Conservation (phyloP, 1,140 invertebrate species). For the Halyomorpha halys region DNA sequence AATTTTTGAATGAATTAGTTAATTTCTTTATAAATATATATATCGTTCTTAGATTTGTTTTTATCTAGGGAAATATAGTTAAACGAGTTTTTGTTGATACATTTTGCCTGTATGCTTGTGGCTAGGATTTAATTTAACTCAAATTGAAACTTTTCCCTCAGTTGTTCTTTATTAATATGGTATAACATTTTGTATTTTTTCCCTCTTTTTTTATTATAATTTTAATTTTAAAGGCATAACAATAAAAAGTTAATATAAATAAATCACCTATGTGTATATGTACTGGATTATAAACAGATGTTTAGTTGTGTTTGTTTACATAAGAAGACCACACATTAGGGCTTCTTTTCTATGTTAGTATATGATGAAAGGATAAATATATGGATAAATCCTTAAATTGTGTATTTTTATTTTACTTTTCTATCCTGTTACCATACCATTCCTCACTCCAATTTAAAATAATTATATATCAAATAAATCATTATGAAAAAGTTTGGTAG, state of each 20-base stretch:
- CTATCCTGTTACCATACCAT: no score
- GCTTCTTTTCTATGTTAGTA: slow-evolving; percentile 28
- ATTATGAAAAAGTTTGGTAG: no score
- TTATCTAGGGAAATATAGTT: slow-evolving; percentile 28
- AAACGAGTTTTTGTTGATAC: slow-evolving; percentile 24
- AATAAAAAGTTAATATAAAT: slow-evolving; percentile 8
- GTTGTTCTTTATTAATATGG: neutral
- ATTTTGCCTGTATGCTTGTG: slow-evolving; percentile 25
- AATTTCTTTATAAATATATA: slow-evolving; percentile 25
- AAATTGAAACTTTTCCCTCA: slow-evolving; percentile 11
- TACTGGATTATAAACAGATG: slow-evolving; percentile 23
- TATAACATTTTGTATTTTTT: neutral
- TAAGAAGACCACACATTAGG: slow-evolving; percentile 25
- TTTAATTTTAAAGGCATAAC: slow-evolving; percentile 12
- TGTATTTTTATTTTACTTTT: neutral
- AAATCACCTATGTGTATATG: slow-evolving; percentile 22
- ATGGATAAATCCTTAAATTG: slow-evolving; percentile 16
- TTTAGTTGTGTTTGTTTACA: slow-evolving; percentile 27
- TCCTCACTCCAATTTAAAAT: no score
- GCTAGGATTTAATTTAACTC: slow-evolving; percentile 20
- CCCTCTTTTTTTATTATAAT: neutral
- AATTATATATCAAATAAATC: no score
- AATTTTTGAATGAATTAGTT: slow-evolving; percentile 19
- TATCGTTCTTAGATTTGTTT: slow-evolving; percentile 26
- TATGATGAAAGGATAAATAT: slow-evolving; percentile 19